Evolutionary conservation across 2,113 vertebrate species (phyloP).

Genomic region (Alces alces): DNA sequence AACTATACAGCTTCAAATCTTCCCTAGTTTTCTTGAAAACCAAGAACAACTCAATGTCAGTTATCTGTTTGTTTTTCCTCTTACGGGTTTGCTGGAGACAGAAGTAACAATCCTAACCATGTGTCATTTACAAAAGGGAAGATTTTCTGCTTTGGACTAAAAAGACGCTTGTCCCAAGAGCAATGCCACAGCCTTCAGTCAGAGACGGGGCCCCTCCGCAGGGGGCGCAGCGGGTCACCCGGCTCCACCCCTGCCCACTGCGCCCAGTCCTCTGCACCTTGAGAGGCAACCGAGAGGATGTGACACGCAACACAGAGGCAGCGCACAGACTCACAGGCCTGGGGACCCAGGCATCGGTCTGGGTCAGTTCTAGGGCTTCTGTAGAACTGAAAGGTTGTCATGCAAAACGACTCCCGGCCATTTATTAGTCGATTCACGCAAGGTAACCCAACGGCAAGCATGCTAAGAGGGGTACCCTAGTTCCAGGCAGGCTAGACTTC

Average conservation of each 20-base stretch:
- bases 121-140: conserved; percentile 28
- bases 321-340: not conserved
- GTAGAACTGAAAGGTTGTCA: not conserved
- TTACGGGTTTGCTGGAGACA: not conserved
- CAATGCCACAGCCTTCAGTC: not conserved
- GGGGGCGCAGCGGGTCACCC: not conserved
- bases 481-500: not conserved
- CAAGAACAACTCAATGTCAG: not conserved
- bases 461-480: not conserved
- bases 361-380: not conserved
- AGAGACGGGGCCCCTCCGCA: not conserved
- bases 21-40: conserved; percentile 10
- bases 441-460: not conserved
- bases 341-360: not conserved
- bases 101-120: not conserved
- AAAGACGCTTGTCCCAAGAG: not conserved
- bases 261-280: not conserved
- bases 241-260: not conserved
- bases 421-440: not conserved
- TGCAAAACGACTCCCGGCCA: not conserved
- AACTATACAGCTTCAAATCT: not conserved
- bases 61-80: conserved; percentile 21
- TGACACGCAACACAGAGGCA: not conserved
- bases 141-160: conserved; percentile 5
- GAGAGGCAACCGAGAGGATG: not conserved